Conservation (phyloP, 2,797 vertebrate species). For the Pantherophis vulpinus region DNA sequence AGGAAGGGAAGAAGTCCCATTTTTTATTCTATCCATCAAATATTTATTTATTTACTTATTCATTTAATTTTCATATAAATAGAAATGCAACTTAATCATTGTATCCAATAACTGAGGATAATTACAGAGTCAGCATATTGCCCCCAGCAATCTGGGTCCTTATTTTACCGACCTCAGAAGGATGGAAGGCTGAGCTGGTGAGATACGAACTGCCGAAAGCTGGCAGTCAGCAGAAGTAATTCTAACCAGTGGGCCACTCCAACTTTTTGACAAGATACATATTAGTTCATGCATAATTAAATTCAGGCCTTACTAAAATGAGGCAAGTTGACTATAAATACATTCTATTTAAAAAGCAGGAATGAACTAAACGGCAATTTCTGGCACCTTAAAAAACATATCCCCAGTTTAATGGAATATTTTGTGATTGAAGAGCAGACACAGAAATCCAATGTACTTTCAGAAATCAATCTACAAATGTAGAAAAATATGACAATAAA, state of each 20-base stretch:
- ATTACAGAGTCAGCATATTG: background rate
- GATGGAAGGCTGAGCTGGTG: too few species aligned
- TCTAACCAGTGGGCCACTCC: background rate
- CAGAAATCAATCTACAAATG: background rate
- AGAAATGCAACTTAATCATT: slow-evolving; percentile 1
- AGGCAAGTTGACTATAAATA: slow-evolving; percentile 3
- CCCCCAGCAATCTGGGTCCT: too few species aligned
- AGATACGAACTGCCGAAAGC: too few species aligned
- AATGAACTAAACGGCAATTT: background rate
- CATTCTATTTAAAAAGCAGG: slow-evolving; percentile 11
- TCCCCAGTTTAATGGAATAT: background rate
- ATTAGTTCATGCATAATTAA: background rate
- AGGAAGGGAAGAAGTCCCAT: background rate
- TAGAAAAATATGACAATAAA: slow-evolving; percentile 23
- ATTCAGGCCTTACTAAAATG: slow-evolving; percentile 15
- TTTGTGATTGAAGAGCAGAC: slow-evolving; percentile 32
- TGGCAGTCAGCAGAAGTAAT: too few species aligned
- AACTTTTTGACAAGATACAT: slow-evolving; percentile 19
- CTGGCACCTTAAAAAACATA: background rate
- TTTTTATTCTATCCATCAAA: background rate
- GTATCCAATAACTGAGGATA: background rate
- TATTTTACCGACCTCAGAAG: too few species aligned
- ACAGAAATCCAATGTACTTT: background rate
- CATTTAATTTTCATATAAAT: background rate
- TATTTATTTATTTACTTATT: background rate